Evolutionary conservation across 2,113 vertebrate genomes (phyloP).

Genomic region (Ciconia maguari): DNA sequence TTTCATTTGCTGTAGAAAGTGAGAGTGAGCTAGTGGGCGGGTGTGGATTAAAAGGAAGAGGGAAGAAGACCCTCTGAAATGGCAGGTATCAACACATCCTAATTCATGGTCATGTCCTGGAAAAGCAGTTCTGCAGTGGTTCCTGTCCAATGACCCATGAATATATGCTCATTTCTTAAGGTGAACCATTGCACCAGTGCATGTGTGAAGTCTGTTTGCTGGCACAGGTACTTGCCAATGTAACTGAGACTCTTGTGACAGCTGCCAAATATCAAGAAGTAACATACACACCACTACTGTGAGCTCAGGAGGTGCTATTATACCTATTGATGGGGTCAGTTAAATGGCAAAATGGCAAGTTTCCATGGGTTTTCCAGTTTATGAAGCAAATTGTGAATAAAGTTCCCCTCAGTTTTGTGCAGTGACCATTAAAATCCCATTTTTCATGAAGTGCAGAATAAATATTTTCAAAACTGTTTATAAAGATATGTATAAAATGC

Average conservation of each 20-base stretch:
- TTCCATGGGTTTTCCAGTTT: not conserved
- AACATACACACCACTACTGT: not conserved
- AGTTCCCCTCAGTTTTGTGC: not conserved
- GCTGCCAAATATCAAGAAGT: not conserved
- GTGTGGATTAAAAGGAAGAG: not conserved
- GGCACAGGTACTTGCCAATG: not conserved
- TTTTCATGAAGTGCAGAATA: not conserved
- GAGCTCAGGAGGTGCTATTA: not conserved
- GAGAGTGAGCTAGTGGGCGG: not conserved
- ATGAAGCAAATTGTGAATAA: not conserved
- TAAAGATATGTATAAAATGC: not conserved
- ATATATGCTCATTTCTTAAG: not conserved
- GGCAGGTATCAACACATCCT: not conserved
- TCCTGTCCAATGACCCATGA: not conserved
- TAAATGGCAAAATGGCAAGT: not conserved
- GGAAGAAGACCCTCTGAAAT: rapidly evolving
- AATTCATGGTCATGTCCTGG: not conserved
- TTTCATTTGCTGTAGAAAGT: not conserved
- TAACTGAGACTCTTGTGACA: not conserved
- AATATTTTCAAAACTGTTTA: not conserved
- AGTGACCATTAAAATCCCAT: not conserved
- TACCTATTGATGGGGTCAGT: not conserved
- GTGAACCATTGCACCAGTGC: not conserved
- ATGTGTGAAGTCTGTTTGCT: not conserved
- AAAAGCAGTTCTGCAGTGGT: not conserved